Base-by-base conservation (phyloP, 2,888 invertebrate genomes). In the Frankliniella intonsa region DNA sequence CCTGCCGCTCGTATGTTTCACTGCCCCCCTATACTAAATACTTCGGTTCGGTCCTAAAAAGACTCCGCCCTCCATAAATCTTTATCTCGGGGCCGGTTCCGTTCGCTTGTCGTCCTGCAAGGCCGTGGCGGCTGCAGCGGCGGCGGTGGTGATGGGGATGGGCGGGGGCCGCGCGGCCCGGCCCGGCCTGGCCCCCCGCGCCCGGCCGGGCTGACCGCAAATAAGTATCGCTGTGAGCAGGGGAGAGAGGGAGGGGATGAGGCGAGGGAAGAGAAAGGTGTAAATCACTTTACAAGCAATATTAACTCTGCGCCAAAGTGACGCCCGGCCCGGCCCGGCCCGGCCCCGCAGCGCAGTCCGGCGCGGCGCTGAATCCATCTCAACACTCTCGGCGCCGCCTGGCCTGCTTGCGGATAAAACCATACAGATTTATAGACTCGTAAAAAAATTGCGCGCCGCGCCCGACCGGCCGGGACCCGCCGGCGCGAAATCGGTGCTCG, bases 261-360 rank as follows among this genome's bases (percentile, higher is more conserved):
- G 62, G 62, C 9, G 69, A 76, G 17, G 62, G 62, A 62, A n/a
- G 62, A 17, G 62, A n/a, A 7, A 7, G 62, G 62, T 76, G 69
- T 76, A 76, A 76, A 76, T 76, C 69, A 76, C 69, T 76, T 76
- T 76, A 25, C 69, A 76, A 76, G 38, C 69, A 76, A 76, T 76
- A 76, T 76, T 76, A 76, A 76, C 69, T 22, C 12, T 62, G 69
- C 22, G 22, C 25, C 69, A 76, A 25, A 25, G 69, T 76, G 69
- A 25, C 22, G 69, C n/a, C n/a, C 69, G 22, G 55, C 62, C 62
- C 38, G 5, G 38, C 38, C 38, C 38, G 5, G 38, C 38, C 38
- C 38, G 38, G 38, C 38, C 38, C 38, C 38, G 38, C n/a, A n/a
- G n/a, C n/a, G n/a, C n/a, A n/a, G n/a, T n/a, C n/a, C n/a, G n/a